Evolutionary conservation across 2,797 vertebrate genomes (phyloP), one percentile per base, ranked within the genome.

Genomic region (Pangasius krempfi): DNA sequence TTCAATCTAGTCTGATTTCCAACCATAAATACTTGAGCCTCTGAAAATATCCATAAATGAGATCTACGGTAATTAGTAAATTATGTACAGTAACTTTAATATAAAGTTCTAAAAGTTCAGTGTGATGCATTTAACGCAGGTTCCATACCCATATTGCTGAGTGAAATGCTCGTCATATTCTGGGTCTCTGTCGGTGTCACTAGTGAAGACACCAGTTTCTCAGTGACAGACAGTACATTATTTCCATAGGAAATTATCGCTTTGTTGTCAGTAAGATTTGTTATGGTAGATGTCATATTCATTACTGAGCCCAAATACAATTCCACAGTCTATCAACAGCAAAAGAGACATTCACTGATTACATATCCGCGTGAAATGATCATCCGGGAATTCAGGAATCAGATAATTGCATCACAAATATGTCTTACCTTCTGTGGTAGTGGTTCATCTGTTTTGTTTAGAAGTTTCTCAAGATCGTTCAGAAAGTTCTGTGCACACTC

Each of bases 221-320:
- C 82, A 13, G 40, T 27, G 44, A 75, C n/a, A 18, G 50, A 52
- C 40, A 88, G 72, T 3, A 88, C 5, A 0, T 27, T 9, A 40
- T 79, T 76, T 14, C 58, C 88, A 18, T 56, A 58, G 0, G 0
- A 3, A 30, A 40, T 27, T 14, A 80, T 18, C 0, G 0, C 12
- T 13, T 30, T 10, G 9, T 2, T 4, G 22, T 40, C 8, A 56
- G 20, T 44, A 54, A 4, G 5, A 40, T 33, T 68, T 0, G 4
- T 2, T 8, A 70, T 10, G 5, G 1, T 0, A 27, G 9, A 4
- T 56, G 50, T 70, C 5, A 14, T 1, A 2, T 89, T 91, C 90
- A 93, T 88, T 22, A 88, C 27, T 56, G 84, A 83, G 0, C 68
- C 44, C 44, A 94, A 68, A 81, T 80, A 56, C 0, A 0, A 4